These are phyloP conservation scores for Ispidina picta DNA, from an alignment of 2,797 vertebrate genomes.

Conservation along the genomic window DNA sequence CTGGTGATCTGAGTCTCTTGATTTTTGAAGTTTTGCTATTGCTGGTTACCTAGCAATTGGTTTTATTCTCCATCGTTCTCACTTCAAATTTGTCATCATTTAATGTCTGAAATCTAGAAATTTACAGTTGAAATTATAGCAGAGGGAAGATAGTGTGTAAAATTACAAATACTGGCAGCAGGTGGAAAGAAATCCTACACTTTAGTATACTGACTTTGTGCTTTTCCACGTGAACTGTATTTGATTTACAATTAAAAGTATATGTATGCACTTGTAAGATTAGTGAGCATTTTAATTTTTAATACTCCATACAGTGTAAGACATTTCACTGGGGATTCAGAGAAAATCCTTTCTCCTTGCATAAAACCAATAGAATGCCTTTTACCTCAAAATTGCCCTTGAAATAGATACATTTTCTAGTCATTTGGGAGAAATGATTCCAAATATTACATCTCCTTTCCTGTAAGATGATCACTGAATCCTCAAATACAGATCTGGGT, in stretches of 20 bases:
- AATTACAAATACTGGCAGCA: background rate
- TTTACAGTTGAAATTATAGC: too few species aligned
- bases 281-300: slow-evolving; percentile 33
- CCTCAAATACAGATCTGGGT: background rate
- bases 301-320: background rate
- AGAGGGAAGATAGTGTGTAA: background rate
- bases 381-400: slow-evolving; percentile 28
- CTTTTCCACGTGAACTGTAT: background rate
- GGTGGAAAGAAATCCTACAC: background rate
- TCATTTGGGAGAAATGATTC: background rate
- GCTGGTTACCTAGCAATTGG: background rate
- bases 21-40: background rate
- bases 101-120: background rate
- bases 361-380: background rate
- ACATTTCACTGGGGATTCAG: background rate
- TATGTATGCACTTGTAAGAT: background rate
- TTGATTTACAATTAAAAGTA: slow-evolving; percentile 21
- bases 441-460: background rate
- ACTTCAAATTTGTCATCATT: background rate
- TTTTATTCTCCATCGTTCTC: background rate
- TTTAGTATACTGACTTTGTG: background rate
- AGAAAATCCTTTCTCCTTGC: slow-evolving; percentile 15
- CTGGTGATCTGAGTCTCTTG: background rate
- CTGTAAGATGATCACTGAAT: background rate
- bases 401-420: background rate